Evolutionary conservation across 2,888 invertebrate genomes (phyloP), one percentile per base, ranked within the genome.

Genomic region (Odontomyia ornata): DNA sequence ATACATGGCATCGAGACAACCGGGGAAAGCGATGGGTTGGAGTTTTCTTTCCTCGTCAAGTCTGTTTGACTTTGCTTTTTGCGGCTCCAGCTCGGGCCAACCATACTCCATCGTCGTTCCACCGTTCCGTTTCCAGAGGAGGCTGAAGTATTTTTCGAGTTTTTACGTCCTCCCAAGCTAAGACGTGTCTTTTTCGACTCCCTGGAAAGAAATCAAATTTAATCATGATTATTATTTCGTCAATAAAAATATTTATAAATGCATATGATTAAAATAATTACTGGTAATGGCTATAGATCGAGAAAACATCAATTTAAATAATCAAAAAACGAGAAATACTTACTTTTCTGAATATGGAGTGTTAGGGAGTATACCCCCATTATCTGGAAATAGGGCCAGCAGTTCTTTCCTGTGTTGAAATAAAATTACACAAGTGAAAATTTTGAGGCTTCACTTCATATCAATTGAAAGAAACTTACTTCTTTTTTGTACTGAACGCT

Each of bases 401-500:
- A 92, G 88, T 83, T 91, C 91, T 86, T 89, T 90, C 86, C 92
- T 93, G 87, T 7, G 47, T 36, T n/a, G n/a, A 36, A 36, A 36
- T 3, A 36, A 9, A 3, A 36, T 5, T 5, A 36, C 3, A 9
- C 36, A 36, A 36, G 36, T 36, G 36, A 5, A 36, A 27, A 7
- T 23, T 21, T 28, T 72, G 57, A 56, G 56, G 25, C 71, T 64
- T 11, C 2, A 60, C 0, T 46, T 62, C 23, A 56, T 76, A 13
- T 62, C 46, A 78, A 71, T 18, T 46, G 64, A 36, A 64, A 62
- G 69, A 46, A 77, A 75, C n/a, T 77, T 80, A 93, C 93, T 91
- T 93, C 82, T 91, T 92, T 86, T 92, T 93, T 18, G 89, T 87
- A 82, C 91, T 91, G 82, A 91, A 88, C 43, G 90, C 90, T 79